phyloP scores from a whole-genome alignment of 2,888 invertebrate genomes.

The Lycaena phlaeas region DNA sequence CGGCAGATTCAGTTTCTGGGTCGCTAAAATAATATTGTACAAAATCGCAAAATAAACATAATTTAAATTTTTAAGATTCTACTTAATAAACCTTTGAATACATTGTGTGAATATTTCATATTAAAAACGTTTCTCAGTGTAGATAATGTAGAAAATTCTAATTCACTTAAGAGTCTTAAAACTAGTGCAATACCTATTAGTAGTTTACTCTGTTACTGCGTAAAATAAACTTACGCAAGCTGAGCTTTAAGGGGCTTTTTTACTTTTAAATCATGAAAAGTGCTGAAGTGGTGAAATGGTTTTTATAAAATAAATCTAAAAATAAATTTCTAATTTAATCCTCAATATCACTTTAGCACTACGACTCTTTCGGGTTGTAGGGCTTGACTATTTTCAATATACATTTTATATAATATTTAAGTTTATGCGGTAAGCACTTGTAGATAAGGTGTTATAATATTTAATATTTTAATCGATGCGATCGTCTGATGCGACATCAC shows the following conservation, averaged over 20 bases:
- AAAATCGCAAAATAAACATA: slow-evolving; percentile 39
- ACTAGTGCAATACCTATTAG: background rate
- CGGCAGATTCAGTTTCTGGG: slow-evolving; percentile 62
- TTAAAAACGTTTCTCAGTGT: background rate
- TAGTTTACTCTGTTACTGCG: background rate
- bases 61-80: background rate
- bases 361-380: slow-evolving; percentile 8
- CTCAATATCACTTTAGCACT: background rate
- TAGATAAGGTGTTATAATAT: slow-evolving; percentile 25
- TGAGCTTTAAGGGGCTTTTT: slow-evolving; percentile 10
- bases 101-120: no score
- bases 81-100: no score
- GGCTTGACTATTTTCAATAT: slow-evolving; percentile 9
- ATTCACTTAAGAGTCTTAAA: background rate
- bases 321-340: no score
- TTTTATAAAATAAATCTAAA: slow-evolving; percentile 29
- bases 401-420: slow-evolving; percentile 21
- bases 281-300: background rate
- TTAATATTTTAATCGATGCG: background rate
- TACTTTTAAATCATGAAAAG: slow-evolving; percentile 19
- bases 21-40: slow-evolving; percentile 64
- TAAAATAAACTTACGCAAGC: slow-evolving; percentile 3
- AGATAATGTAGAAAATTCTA: background rate
- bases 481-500: background rate
- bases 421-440: slow-evolving; percentile 42